Conservation (phyloP, 2,113 vertebrate genomes). For the Nipponia nippon region DNA sequence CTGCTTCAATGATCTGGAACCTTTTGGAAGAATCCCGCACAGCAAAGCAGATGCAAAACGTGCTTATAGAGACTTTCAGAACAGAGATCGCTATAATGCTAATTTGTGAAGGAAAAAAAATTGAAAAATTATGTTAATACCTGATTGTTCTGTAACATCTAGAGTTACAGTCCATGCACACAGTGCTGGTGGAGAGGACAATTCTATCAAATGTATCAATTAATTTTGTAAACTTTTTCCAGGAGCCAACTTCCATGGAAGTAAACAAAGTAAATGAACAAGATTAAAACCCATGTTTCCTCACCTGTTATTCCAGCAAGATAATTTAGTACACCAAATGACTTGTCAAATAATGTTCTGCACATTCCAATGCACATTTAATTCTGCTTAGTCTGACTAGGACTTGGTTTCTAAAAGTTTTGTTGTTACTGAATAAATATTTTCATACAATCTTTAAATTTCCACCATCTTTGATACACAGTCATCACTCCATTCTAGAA, state of each 20-base stretch:
- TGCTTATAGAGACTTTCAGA: slow-evolving; percentile 85
- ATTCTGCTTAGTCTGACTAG: neutral
- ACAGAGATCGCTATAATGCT: slow-evolving; percentile 84
- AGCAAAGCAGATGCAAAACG: slow-evolving; percentile 81
- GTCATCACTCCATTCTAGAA: neutral
- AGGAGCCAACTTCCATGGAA: neutral
- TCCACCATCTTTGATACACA: neutral
- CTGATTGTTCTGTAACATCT: neutral
- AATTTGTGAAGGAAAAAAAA: slow-evolving; percentile 76
- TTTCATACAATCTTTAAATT: neutral
- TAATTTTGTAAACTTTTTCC: neutral
- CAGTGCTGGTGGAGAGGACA: neutral
- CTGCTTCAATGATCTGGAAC: slow-evolving; percentile 92
- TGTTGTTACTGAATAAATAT: neutral
- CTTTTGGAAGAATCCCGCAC: slow-evolving; percentile 93
- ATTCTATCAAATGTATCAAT: neutral
- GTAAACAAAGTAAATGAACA: neutral
- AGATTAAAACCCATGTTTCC: neutral
- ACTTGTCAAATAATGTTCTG: neutral
- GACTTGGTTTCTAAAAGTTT: neutral
- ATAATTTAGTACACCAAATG: neutral
- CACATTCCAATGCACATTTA: neutral
- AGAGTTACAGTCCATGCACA: neutral
- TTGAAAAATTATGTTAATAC: neutral
- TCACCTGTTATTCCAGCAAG: neutral